Evolutionary conservation across 2,113 vertebrate species (phyloP).

Genomic region (Brachyhypopomus occidentalis): DNA sequence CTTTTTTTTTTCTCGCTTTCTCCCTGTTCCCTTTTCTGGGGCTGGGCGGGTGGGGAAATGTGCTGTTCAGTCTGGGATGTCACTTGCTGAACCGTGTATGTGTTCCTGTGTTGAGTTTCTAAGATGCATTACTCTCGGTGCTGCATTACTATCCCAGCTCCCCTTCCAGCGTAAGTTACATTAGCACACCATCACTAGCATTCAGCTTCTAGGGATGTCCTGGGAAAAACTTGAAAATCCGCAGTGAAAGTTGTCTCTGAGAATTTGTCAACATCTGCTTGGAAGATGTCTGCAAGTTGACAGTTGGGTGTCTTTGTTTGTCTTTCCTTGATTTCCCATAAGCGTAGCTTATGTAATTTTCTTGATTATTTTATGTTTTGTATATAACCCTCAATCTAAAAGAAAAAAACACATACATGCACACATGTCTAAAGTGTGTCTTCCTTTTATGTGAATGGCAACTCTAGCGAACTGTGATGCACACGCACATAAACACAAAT

Average conservation of each 20-base stretch:
- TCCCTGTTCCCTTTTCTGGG: conserved; percentile 43
- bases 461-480: conserved; percentile 58
- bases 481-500: conserved; percentile 64
- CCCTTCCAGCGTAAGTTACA: conserved; percentile 52
- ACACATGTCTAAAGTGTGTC: conserved; percentile 65
- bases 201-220: conserved; percentile 63
- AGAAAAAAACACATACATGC: conserved; percentile 49
- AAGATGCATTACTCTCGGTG: conserved; percentile 51
- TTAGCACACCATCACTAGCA: conserved; percentile 54
- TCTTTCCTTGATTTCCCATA: conserved; percentile 47
- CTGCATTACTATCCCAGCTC: conserved; percentile 41
- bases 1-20: no score
- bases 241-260: conserved; percentile 50
- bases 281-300: conserved; percentile 42
- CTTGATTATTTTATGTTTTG: conserved; percentile 7
- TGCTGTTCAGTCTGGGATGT: conserved; percentile 13
- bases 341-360: conserved; percentile 13
- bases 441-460: conserved; percentile 65
- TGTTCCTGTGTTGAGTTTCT: conserved; percentile 30
- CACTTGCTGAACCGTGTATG: conserved; percentile 30
- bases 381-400: conserved; percentile 58
- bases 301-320: conserved; percentile 52
- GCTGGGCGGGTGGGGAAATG: conserved; percentile 10
- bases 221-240: conserved; percentile 64
- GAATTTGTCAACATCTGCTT: conserved; percentile 26